Evolutionary conservation across 2,113 vertebrate genomes (phyloP).

Genomic region (Channa argus): DNA sequence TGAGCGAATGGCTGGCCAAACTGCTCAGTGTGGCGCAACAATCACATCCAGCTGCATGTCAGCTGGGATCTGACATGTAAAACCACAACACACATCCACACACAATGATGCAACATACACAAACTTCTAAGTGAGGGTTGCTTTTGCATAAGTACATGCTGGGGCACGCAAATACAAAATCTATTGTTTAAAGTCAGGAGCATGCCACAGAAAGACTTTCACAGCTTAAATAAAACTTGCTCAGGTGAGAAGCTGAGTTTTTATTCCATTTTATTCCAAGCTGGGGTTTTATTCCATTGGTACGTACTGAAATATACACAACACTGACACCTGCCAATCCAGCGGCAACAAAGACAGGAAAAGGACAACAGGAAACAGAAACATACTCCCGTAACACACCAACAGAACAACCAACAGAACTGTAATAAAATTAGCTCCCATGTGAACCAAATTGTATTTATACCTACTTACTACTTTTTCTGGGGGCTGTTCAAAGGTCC

Average conservation of each 20-base stretch:
- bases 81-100: conserved; percentile 47
- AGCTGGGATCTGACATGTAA: conserved; percentile 61
- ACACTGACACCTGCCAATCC: conserved; percentile 87
- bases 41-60: conserved; percentile 79
- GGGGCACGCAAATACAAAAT: conserved; percentile 2
- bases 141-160: conserved; percentile 9
- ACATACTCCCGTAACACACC: conserved; percentile 70
- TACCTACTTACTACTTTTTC: conserved; percentile 13
- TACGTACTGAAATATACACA: conserved; percentile 87
- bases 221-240: conserved; percentile 11
- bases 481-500: conserved; percentile 22
- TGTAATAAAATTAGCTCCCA: conserved; percentile 32
- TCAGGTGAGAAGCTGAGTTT: conserved; percentile 52
- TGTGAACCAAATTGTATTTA: conserved; percentile 31
- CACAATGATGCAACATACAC: conserved; percentile 29
- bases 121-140: background rate
- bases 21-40: conserved; percentile 67
- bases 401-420: conserved; percentile 44
- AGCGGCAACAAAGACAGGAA: conserved; percentile 83
- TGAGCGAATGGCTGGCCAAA: conserved; percentile 50
- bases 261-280: conserved; percentile 73
- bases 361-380: conserved; percentile 66
- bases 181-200: background rate
- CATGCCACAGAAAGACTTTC: background rate
- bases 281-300: conserved; percentile 78